Base-by-base conservation (phyloP, 2,113 vertebrate species). In the Turnix velox region DNA sequence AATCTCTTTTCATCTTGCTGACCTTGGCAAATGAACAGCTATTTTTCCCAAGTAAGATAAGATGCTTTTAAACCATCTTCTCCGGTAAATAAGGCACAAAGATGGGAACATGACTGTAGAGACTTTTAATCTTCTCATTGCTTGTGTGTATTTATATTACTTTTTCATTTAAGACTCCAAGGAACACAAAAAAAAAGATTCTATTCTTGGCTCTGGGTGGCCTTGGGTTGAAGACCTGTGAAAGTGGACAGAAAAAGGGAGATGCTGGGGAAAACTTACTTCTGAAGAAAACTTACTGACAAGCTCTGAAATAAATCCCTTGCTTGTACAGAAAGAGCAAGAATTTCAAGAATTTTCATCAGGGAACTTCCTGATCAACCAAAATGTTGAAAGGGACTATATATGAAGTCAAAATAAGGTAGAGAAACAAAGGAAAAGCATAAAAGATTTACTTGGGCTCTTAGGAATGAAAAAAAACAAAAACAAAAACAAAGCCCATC, bases 1-100 rank as follows among this genome's bases (percentile, higher is more conserved):
- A 91, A 82, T 82, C 76, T 92, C 52, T 94, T 71, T 87, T 52
- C 48, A 79, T 89, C 93, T 93, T 89, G 66, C 94, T 96, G 94
- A 94, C 89, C 91, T 94, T 95, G 89, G 93, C 74, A 94, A 92
- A 75, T 1, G 2, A 10, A 49, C 69, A 84, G 91, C 7, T 92
- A 43, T 89, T 95, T 94, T 93, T 33, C 49, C 33, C 61, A 76
- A 88, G 73, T 48, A 88, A 89, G 87, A 87, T 75, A 93, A 91
- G 87, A 84, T 72, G 48, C 3, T 89, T 89, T 95, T 92, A 14
- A 89, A 84, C 66, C 74, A 65, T 57, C 84, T 84, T 90, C 84
- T 81, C n/a, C 48, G 76, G 62, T 40, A 87, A 94, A 87, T 78
- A 91, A 87, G 28, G 52, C 69, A 82, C 61, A 84, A 87, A 84